Conservation (phyloP, 2,113 vertebrate species). For the Gasterosteus aculeatus region DNA sequence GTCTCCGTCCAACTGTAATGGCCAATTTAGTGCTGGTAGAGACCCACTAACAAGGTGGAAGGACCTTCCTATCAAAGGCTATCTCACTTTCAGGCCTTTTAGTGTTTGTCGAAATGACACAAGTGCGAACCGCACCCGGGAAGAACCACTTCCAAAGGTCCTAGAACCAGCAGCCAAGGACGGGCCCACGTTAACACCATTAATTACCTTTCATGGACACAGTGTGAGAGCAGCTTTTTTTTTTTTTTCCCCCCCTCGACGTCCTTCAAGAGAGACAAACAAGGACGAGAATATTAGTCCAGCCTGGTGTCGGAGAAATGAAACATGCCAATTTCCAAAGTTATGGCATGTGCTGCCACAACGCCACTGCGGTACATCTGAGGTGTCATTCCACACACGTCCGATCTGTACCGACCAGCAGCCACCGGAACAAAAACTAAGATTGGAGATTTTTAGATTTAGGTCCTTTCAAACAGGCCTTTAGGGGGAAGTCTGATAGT, state of each 20-base stretch:
- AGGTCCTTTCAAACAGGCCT: not conserved
- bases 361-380: no score
- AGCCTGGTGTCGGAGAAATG: not conserved
- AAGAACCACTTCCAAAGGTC: not conserved
- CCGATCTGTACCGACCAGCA: no score
- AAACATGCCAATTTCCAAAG: not conserved
- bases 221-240: constrained; percentile 7
- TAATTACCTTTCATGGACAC: constrained; percentile 57
- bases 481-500: not conserved
- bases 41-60: no score
- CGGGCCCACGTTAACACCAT: constrained; percentile 40
- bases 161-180: constrained; percentile 63
- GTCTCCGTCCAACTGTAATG: no score
- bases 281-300: constrained; percentile 45
- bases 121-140: no score
- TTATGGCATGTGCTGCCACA: not conserved
- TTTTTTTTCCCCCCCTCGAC: constrained; percentile 8
- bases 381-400: not conserved
- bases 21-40: no score
- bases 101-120: no score
- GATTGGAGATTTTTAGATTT: not conserved
- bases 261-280: constrained; percentile 55
- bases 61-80: no score
- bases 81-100: no score
- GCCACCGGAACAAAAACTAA: no score